Conservation (phyloP, 1,140 invertebrate genomes). For the Stegodyphus dumicola region DNA sequence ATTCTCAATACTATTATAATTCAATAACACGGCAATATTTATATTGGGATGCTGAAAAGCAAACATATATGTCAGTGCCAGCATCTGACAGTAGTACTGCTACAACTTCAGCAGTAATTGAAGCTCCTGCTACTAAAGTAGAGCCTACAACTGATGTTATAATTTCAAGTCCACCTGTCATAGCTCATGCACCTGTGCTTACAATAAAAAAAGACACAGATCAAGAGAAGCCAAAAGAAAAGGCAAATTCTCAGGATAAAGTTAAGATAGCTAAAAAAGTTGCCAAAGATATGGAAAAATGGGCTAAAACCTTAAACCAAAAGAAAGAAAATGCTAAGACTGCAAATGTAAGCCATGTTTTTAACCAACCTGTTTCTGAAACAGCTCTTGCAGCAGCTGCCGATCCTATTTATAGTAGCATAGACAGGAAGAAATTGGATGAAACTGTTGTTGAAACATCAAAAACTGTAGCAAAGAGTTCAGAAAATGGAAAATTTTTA, state of each 20-base stretch:
- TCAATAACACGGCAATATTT: conserved; percentile 89
- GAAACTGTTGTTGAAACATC: background rate
- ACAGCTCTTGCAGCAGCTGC: conserved; percentile 74
- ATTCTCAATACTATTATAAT: conserved; percentile 89
- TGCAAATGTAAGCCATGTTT: background rate
- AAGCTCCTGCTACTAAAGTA: conserved; percentile 32
- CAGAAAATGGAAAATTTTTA: conserved; percentile 35
- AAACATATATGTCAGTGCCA: conserved; percentile 81
- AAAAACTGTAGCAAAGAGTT: background rate
- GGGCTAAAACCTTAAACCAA: conserved; percentile 97
- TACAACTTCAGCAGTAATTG: conserved; percentile 37
- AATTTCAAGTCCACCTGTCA: conserved; percentile 45
- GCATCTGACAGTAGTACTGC: conserved; percentile 7
- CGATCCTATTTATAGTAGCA: conserved; percentile 88
- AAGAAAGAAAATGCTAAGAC: conserved; percentile 89
- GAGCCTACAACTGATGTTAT: conserved; percentile 27
- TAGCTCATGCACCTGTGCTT: conserved; percentile 69
- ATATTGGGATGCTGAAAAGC: conserved; percentile 90
- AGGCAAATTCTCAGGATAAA: conserved; percentile 80
- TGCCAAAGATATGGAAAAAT: conserved; percentile 94
- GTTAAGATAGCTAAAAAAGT: conserved; percentile 98
- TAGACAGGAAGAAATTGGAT: conserved; percentile 74
- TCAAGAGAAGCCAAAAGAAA: conserved; percentile 67
- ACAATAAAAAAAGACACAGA: conserved; percentile 70
- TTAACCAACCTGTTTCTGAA: conserved; percentile 61